Conservation (phyloP, 2,888 invertebrate species). For the Cephus spinipes region DNA sequence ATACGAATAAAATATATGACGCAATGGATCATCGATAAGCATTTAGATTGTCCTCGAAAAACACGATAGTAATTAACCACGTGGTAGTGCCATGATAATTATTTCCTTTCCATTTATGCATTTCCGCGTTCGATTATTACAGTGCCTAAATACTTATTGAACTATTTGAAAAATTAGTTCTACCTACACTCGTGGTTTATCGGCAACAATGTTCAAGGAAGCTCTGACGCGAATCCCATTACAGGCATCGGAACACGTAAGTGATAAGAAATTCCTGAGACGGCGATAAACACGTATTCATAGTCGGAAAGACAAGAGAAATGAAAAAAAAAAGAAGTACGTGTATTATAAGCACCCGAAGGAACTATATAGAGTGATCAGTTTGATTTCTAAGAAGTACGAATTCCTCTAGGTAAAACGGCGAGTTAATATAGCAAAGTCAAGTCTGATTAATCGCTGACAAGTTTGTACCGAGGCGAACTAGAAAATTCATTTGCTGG, state of each 20-base stretch:
- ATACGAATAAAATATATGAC: neutral
- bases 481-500: neutral
- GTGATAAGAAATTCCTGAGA: neutral
- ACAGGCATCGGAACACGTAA: neutral
- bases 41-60: neutral
- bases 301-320: neutral
- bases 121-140: neutral
- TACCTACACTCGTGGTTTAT: neutral
- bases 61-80: neutral
- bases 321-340: neutral
- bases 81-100: neutral
- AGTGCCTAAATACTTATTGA: neutral
- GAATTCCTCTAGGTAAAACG: neutral
- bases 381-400: neutral
- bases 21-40: neutral
- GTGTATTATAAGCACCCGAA: neutral
- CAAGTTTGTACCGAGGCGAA: neutral
- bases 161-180: neutral
- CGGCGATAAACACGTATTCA: neutral
- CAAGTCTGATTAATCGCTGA: neutral
- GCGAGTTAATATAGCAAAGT: neutral
- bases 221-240: neutral
- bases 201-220: neutral
- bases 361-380: neutral
- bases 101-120: neutral